Evolutionary conservation across 2,888 invertebrate genomes (phyloP).

Genomic region (Scaptomyza parva): DNA sequence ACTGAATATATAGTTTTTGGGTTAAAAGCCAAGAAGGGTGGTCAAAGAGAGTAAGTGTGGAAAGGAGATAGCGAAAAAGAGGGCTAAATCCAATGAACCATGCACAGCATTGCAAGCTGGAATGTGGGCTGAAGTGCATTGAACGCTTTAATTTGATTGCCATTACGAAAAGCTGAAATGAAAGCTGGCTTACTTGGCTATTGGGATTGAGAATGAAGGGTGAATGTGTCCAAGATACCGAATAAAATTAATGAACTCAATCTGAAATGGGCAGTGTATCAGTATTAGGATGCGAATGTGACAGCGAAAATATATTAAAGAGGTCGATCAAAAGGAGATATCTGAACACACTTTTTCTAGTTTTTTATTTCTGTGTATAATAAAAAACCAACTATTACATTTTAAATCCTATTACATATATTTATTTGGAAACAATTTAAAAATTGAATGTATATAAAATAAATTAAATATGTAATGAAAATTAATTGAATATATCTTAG

Average conservation of each 20-base stretch:
- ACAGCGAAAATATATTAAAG: constrained; percentile 3
- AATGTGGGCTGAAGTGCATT: constrained; percentile 35
- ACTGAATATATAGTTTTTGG: constrained; percentile 25
- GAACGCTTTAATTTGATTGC: constrained; percentile 57
- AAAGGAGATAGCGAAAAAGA: constrained; percentile 1
- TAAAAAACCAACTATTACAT: no score
- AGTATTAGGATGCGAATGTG: constrained; percentile 8
- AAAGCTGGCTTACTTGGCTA: constrained; percentile 23
- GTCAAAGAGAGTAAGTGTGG: background rate
- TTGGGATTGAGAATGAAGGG: constrained; percentile 15
- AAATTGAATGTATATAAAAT: background rate
- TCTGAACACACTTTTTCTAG: background rate
- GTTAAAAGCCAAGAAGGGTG: constrained; percentile 2
- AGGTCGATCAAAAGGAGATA: constrained; percentile 10
- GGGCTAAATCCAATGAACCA: constrained; percentile 41
- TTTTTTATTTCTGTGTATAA: background rate
- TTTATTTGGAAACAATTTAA: background rate
- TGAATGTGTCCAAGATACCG: constrained; percentile 23
- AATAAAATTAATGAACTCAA: constrained; percentile 50
- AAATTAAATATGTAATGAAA: no score
- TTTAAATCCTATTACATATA: no score
- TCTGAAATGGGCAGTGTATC: constrained; percentile 14
- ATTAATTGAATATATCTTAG: background rate
- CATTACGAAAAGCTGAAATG: constrained; percentile 22
- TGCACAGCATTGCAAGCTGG: constrained; percentile 30